Evolutionary conservation across 2,113 vertebrate genomes (phyloP).

Genomic region (Dunckerocampus dactyliophorus): DNA sequence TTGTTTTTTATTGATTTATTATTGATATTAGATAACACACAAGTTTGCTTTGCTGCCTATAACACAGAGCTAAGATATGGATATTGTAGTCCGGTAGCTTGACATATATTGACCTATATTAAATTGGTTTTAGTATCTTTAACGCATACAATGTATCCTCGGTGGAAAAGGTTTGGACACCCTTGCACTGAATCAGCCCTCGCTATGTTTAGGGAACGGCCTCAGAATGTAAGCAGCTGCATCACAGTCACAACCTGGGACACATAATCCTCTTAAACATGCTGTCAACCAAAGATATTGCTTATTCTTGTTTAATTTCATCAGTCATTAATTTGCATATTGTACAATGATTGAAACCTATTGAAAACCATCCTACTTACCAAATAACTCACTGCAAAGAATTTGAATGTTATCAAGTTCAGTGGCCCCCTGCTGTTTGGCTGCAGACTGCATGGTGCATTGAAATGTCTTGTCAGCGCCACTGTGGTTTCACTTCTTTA

Average conservation of each 20-base stretch:
- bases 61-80: no score
- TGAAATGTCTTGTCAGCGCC: slow-evolving; percentile 1
- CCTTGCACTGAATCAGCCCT: no score
- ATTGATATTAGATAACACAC: no score
- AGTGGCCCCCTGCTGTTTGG: slow-evolving; percentile 4
- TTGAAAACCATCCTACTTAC: background rate
- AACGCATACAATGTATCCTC: no score
- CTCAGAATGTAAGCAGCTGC: background rate
- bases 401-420: slow-evolving; percentile 1
- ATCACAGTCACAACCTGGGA: background rate
- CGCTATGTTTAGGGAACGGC: no score
- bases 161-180: no score
- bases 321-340: background rate
- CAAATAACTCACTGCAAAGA: background rate
- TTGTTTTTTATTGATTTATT: no score
- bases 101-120: no score
- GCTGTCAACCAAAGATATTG: slow-evolving; percentile 30
- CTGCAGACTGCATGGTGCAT: background rate
- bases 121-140: no score
- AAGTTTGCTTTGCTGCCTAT: no score
- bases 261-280: background rate
- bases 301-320: background rate
- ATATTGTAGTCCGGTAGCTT: no score
- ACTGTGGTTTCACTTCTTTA: background rate
- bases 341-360: background rate